Evolutionary conservation across 2,888 invertebrate genomes (phyloP), one percentile per base, ranked within the genome.

Genomic region (Sarcophaga carnaria): DNA sequence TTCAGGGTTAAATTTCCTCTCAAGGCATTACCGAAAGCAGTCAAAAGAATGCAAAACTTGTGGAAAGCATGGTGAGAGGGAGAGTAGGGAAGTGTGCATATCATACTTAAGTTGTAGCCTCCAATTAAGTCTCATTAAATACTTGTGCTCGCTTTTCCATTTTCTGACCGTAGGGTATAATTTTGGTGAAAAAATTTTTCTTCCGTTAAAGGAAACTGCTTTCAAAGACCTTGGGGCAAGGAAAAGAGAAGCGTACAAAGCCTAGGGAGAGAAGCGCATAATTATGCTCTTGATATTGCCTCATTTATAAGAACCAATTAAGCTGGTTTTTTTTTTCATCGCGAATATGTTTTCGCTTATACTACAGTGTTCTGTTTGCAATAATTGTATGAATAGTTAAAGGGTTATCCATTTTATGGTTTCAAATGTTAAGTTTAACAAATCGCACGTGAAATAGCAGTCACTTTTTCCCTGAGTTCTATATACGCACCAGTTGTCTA

Each of bases 101-200:
- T 12, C 14, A 17, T 54, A 37, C 70, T 20, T 22, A 27, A 22
- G 3, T 64, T 25, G 64, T 27, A n/a, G 80, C 63, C 37, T 45
- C 2, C 63, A 45, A 47, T 70, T 67, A 70, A 82, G 59, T 60
- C 12, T 70, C 22, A 77, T 82, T 77, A 77, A 77, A 71, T 71
- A 25, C 77, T 77, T 82, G 45, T 47, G 45, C 14, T 17, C 37
- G 45, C 14, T 17, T 3, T 37, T 37, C 10, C 37, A 10, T 67
- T n/a, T n/a, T 54, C 14, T 54, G 17, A 54, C 20, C 49, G 22
- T 49, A 70, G 6, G 10, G 11, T 69, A 14, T 37, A n/a, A 69
- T 69, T 67, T 11, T 54, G 54, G 17, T 54, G 14, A 3, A 54
- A 17, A 17, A 54, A 17, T 54, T 14, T 12, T 17, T 54, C 4